A percentile compares a stretch with the other conserved stretches of the same genome.
These are phyloP conservation scores for Trilocha varians DNA, from an alignment of 2,888 invertebrate genomes.

Conservation along the genomic window DNA sequence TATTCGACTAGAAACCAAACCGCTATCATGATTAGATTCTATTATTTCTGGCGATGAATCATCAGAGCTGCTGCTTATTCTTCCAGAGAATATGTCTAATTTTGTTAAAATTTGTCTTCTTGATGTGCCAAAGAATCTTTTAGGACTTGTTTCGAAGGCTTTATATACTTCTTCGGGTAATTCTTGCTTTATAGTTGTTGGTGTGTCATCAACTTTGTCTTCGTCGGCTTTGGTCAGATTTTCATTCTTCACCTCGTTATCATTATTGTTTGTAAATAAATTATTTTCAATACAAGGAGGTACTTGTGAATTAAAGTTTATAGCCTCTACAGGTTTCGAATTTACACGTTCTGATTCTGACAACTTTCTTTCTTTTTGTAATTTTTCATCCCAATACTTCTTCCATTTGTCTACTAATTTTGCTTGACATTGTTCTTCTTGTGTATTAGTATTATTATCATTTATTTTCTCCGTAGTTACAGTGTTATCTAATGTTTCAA, in stretches of 20 bases:
- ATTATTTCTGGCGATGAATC: constrained; percentile 27
- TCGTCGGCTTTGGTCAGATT: neutral
- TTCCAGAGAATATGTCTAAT: constrained; percentile 58
- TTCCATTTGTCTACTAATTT: constrained; percentile 59
- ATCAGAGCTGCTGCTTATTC: constrained; percentile 32
- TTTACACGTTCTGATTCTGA: constrained; percentile 7
- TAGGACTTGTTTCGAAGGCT: constrained; percentile 67
- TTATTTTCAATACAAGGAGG: neutral
- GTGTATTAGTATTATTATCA: too few species aligned
- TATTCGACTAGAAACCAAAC: constrained; percentile 65
- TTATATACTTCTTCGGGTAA: constrained; percentile 62
- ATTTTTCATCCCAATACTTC: constrained; percentile 57
- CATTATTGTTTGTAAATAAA: neutral
- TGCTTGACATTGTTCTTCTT: constrained; percentile 11
- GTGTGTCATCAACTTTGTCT: constrained; percentile 1
- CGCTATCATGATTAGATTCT: constrained; percentile 44
- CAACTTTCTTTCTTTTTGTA: constrained; percentile 29
- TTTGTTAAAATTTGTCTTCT: constrained; percentile 61
- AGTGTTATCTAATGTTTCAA: neutral
- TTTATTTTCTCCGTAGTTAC: too few species aligned
- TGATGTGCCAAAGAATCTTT: constrained; percentile 64
- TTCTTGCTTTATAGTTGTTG: constrained; percentile 41
- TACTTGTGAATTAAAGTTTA: neutral
- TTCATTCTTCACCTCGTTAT: neutral
- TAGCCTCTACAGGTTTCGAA: neutral